Evolutionary conservation across 2,113 vertebrate genomes (phyloP), one percentile per base, ranked within the genome.

Genomic region (Stegastes partitus): DNA sequence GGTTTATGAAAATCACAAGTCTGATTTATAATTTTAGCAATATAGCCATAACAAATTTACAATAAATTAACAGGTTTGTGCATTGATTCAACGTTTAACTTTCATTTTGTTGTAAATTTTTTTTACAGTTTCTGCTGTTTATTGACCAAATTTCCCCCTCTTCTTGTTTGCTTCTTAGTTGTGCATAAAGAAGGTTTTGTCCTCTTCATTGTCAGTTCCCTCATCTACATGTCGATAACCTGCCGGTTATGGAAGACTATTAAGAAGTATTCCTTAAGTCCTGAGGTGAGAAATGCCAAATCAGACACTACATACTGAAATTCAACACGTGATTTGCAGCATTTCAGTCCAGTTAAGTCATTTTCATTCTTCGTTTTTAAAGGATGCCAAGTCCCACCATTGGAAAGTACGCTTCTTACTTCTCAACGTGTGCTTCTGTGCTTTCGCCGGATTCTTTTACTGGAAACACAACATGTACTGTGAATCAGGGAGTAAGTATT

Each of bases 391-490:
- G 66, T 99, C 98, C 0, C 96, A 96, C 91, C 91, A 74, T 73
- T 98, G 94, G 95, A 99, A 99, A 88, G 90, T 93, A 72, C 93
- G 96, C 62, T 94, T 98, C 76, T 96, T 97, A 84, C 28, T 95
- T 89, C 93, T 96, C 86, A 96, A 96, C 77, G 76, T 96, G 28
- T 8, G 92, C 82, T 94, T 94, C 1, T 97, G 96, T 25, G 83
- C 86, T 0, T 91, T 95, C 0, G 96, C 97, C 0, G 86, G 93
- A 45, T 96, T 95, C 3, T 96, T 97, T 86, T 99, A 94, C 82
- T 93, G 95, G 87, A 95, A 97, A 64, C 98, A 99, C 95, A 99
- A 98, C 91, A 94, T 94, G 90, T 98, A 97, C 83, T 99, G 98
- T 73, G 94, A 97, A 83, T 91, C 96, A 0, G 98, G 98, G 94